These are phyloP conservation scores for Pogonus chalceus DNA, from an alignment of 1,140 invertebrate species.

Conservation along the genomic window DNA sequence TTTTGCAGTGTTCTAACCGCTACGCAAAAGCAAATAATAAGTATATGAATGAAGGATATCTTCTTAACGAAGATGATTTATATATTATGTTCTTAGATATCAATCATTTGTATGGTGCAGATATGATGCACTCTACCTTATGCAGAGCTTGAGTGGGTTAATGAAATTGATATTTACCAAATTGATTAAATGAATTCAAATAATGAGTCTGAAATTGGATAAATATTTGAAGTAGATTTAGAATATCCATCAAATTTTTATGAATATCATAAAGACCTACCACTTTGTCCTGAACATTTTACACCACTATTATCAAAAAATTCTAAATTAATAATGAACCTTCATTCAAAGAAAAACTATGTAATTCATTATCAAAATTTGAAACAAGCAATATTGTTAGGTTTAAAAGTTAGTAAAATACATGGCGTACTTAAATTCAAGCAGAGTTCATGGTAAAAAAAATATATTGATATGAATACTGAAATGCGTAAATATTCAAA, in stretches of 20 bases:
- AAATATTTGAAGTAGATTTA: constrained; percentile 35
- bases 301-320: constrained; percentile 12
- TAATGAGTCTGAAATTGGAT: constrained; percentile 31
- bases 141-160: constrained; percentile 26
- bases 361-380: constrained; percentile 34
- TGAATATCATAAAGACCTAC: constrained; percentile 34
- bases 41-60: constrained; percentile 24
- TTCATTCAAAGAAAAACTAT: constrained; percentile 26
- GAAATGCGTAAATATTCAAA: constrained; percentile 16
- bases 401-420: constrained; percentile 32
- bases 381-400: constrained; percentile 27
- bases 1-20: constrained; percentile 18
- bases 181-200: constrained; percentile 26
- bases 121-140: constrained; percentile 27
- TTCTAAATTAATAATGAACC: constrained; percentile 28
- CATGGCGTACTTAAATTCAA: constrained; percentile 33
- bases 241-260: constrained; percentile 31
- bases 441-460: constrained; percentile 31
- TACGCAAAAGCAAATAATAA: constrained; percentile 29
- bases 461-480: constrained; percentile 34
- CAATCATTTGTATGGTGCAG: constrained; percentile 37
- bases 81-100: constrained; percentile 34
- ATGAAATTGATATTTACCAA: constrained; percentile 24
- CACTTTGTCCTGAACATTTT: constrained; percentile 29
- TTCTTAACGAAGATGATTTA: constrained; percentile 16